Conservation (phyloP, 2,797 vertebrate species). For the Sternotherus odoratus region DNA sequence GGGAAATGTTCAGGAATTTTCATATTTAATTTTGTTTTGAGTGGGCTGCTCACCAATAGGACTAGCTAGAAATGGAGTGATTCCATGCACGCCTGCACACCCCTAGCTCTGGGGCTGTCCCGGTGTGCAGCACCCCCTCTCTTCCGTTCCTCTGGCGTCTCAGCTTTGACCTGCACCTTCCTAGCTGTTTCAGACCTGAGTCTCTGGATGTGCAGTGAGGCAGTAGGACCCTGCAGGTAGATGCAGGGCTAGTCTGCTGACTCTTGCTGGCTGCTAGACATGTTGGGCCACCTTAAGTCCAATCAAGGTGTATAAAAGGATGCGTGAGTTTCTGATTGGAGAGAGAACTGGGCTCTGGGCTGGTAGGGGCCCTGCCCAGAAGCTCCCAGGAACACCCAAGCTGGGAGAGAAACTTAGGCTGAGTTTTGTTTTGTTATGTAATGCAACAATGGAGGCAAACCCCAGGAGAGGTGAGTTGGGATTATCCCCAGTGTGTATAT, state of each 20-base stretch:
- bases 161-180: neutral
- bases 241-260: neutral
- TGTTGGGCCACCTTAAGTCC: neutral
- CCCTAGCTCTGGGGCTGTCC: neutral
- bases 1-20: neutral
- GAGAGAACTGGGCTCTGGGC: neutral
- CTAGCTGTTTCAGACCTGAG: neutral
- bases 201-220: too few species aligned
- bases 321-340: neutral
- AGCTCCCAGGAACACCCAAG: neutral
- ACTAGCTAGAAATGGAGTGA: neutral
- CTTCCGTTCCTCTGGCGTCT: accelerated
- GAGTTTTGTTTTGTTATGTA: neutral
- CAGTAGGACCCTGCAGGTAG: neutral
- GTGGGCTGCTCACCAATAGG: too few species aligned
- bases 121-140: neutral
- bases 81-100: neutral
- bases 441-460: neutral
- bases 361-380: neutral
- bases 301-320: neutral
- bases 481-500: neutral
- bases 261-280: neutral
- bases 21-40: neutral
- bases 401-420: neutral
- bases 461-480: neutral